A percentile compares a stretch with the other conserved stretches of the same genome.
These are phyloP conservation scores for Mesoligia furuncula DNA, from an alignment of 2,888 invertebrate genomes.

Conservation along the genomic window DNA sequence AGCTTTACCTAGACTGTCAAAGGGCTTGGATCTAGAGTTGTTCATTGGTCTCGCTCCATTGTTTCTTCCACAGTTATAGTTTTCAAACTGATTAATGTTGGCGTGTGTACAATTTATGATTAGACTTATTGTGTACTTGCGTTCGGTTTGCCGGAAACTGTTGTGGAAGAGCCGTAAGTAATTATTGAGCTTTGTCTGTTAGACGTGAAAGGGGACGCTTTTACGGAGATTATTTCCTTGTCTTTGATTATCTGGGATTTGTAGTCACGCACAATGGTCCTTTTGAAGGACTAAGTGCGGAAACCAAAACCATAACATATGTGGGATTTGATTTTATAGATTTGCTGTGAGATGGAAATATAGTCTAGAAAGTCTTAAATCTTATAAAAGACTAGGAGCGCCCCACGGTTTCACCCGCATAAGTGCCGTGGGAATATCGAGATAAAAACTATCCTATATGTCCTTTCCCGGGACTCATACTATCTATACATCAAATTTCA, in stretches of 20 bases:
- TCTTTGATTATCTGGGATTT: background rate
- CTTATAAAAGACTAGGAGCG: background rate
- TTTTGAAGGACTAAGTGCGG: no score
- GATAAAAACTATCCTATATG: no score
- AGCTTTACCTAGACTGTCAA: slow-evolving; percentile 38
- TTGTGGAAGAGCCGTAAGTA: slow-evolving; percentile 16
- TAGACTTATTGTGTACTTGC: slow-evolving; percentile 32
- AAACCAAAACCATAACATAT: no score
- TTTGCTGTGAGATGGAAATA: background rate
- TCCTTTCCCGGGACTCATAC: no score
- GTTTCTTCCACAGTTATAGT: slow-evolving; percentile 58
- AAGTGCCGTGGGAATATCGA: no score
- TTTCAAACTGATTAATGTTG: slow-evolving; percentile 48
- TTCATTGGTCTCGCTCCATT: slow-evolving; percentile 48
- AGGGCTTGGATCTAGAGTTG: slow-evolving; percentile 32
- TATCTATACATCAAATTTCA: no score
- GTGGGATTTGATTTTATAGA: background rate
- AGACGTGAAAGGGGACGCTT: background rate
- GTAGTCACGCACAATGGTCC: no score
- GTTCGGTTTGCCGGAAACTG: slow-evolving; percentile 15
- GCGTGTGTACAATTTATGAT: slow-evolving; percentile 51
- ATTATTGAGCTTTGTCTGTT: slow-evolving; percentile 19
- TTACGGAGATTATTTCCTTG: background rate
- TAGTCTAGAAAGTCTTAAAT: background rate
- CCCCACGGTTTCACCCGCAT: no score